phyloP scores from a whole-genome alignment of 2,797 vertebrate genomes.

The Loris lydekkerianus region DNA sequence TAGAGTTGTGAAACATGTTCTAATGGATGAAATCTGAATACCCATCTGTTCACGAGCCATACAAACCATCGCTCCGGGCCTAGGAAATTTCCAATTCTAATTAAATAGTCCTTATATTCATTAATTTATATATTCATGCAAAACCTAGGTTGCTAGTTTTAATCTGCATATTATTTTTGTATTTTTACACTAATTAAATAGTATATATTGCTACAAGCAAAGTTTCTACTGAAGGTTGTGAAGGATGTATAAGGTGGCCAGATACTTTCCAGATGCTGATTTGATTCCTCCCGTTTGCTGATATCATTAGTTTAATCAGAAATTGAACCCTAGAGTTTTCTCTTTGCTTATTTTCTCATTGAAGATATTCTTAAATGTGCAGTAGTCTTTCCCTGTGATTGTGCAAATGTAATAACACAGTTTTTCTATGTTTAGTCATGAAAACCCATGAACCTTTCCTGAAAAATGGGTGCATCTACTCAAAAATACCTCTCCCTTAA shows the following conservation, averaged over 20 bases:
- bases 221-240: neutral
- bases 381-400: neutral
- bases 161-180: neutral
- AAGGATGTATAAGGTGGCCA: neutral
- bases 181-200: slow-evolving; percentile 50
- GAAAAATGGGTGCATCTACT: neutral
- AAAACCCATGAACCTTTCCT: neutral
- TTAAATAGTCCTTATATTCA: neutral
- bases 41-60: slow-evolving; percentile 46
- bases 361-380: neutral
- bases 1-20: slow-evolving; percentile 61
- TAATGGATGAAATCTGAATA: slow-evolving; percentile 74
- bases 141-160: neutral
- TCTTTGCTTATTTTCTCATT: neutral
- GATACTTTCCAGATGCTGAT: neutral
- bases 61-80: neutral
- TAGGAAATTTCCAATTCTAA: slow-evolving; percentile 55
- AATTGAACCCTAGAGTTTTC: neutral
- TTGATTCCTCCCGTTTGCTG: neutral
- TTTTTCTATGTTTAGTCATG: neutral
- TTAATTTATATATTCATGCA: neutral
- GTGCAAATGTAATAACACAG: neutral
- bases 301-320: neutral
- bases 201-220: slow-evolving; percentile 24
- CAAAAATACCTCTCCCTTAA: neutral